Evolutionary conservation across 2,797 vertebrate genomes (phyloP).

Genomic region (Heteromormyrus szaboi): DNA sequence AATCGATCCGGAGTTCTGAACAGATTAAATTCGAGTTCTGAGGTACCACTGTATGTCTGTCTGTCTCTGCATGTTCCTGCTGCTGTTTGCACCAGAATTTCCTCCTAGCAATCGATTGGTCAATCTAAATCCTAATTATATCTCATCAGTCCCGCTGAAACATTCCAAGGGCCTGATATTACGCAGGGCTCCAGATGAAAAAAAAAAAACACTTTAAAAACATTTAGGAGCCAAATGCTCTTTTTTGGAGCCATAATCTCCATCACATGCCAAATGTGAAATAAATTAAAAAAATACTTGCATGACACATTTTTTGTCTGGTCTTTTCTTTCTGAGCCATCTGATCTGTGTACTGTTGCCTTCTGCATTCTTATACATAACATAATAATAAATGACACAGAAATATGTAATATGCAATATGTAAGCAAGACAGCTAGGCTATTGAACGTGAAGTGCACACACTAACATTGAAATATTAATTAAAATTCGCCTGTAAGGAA

Average conservation of each 20-base stretch:
- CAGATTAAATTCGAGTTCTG: no score
- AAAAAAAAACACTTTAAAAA: no score
- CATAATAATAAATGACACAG: background rate
- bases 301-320: background rate
- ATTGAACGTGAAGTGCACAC: background rate
- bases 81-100: background rate
- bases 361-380: background rate
- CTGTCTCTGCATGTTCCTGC: background rate
- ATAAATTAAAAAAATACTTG: background rate
- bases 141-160: background rate
- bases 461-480: background rate
- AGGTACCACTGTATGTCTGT: background rate
- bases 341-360: background rate
- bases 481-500: no score
- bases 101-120: background rate
- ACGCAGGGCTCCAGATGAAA: background rate
- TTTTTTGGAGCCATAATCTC: background rate
- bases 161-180: background rate
- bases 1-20: no score
- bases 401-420: background rate
- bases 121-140: background rate
- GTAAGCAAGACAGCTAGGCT: background rate
- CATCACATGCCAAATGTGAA: background rate
- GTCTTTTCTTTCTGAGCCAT: background rate
- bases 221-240: no score